These are phyloP conservation scores for Ptiloglossa arizonensis DNA, from an alignment of 1,140 invertebrate species.

Conservation along the genomic window DNA sequence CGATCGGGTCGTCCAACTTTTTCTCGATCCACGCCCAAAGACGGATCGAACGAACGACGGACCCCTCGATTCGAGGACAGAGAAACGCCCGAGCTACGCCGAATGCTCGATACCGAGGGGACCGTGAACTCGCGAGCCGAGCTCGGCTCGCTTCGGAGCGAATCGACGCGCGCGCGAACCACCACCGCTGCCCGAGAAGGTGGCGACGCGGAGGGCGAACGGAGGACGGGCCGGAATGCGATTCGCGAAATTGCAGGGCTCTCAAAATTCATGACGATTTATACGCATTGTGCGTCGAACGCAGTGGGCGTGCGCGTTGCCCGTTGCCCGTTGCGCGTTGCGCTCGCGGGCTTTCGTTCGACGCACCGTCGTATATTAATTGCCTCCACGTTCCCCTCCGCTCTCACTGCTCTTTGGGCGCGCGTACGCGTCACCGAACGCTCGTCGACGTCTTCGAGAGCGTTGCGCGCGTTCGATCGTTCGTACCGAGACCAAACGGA, in stretches of 20 bases:
- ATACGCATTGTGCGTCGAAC: conserved; percentile 70
- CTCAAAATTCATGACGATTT: conserved; percentile 76
- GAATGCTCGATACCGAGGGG: too few species aligned
- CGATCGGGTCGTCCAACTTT: conserved; percentile 1
- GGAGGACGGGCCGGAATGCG: conserved; percentile 60
- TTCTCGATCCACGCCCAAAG: neutral
- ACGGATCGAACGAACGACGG: neutral
- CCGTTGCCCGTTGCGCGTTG: too few species aligned
- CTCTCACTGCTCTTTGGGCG: conserved; percentile 17
- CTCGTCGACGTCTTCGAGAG: too few species aligned
- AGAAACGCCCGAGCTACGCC: too few species aligned
- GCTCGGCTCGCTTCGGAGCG: neutral
- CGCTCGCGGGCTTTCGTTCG: conserved; percentile 38
- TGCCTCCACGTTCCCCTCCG: conserved; percentile 13
- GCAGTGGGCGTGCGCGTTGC: conserved; percentile 66
- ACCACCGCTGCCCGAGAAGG: conserved; percentile 39
- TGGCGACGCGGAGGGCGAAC: conserved; percentile 35
- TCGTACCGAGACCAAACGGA: too few species aligned
- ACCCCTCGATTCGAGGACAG: too few species aligned
- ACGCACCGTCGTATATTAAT: conserved; percentile 60
- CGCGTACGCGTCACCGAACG: neutral
- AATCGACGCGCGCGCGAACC: neutral
- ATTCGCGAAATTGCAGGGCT: conserved; percentile 72
- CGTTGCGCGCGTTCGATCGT: too few species aligned
- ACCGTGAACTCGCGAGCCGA: too few species aligned